A percentile compares a stretch with the other conserved stretches of the same genome.
phyloP scores from a whole-genome alignment of 2,113 vertebrate species.

The Galeopterus variegatus region DNA sequence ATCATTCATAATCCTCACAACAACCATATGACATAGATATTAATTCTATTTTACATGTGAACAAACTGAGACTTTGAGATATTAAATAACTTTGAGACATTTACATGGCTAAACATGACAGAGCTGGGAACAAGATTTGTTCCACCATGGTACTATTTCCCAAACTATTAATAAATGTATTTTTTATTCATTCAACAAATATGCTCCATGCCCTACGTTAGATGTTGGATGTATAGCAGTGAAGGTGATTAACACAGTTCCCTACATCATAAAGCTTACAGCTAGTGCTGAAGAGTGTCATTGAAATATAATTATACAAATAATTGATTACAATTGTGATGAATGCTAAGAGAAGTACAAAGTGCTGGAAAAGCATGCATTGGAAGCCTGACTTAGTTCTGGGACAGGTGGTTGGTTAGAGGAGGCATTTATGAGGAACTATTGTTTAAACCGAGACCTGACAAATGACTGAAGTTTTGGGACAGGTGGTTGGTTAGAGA shows the following conservation, averaged over 20 bases:
- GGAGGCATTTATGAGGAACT: too few species aligned
- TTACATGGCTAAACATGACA: neutral
- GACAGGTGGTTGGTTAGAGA: too few species aligned
- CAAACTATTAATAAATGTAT: neutral
- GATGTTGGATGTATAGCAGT: neutral
- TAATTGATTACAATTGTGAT: neutral
- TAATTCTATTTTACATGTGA: neutral
- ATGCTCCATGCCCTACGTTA: neutral
- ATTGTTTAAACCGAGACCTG: too few species aligned
- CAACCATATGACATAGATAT: neutral
- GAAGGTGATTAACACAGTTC: neutral
- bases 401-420: neutral
- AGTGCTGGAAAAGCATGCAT: neutral
- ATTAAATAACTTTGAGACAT: neutral
- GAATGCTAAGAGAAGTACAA: neutral
- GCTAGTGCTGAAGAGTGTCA: neutral
- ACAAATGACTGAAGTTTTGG: too few species aligned
- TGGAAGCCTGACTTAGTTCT: neutral
- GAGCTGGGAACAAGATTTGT: neutral
- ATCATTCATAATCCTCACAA: neutral
- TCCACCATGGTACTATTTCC: neutral
- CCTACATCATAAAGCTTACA: neutral
- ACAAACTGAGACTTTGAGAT: neutral
- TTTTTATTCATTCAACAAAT: constrained; percentile 37
- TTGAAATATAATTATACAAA: neutral